Percentiles rank a stretch among this genome's conserved stretches.
These are phyloP conservation scores for Alaudala cheleensis DNA, from an alignment of 2,113 vertebrate genomes.

Conservation along the genomic window DNA sequence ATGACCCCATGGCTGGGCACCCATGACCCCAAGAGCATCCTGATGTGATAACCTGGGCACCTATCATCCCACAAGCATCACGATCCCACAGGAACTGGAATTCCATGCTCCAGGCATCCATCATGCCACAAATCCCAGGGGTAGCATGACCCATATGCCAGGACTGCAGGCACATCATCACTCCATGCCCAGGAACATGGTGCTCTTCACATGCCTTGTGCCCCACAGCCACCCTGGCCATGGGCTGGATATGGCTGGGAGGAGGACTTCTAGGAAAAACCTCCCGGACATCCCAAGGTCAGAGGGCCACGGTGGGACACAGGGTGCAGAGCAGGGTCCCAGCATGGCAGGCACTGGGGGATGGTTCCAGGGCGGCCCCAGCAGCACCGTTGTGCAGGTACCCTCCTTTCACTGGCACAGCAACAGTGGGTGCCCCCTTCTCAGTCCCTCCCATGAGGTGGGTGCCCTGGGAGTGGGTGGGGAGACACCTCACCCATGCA, in stretches of 20 bases:
- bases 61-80: neutral
- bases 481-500: neutral
- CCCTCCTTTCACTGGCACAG: neutral
- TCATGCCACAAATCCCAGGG: neutral
- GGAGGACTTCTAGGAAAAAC: neutral
- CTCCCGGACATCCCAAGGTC: neutral
- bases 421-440: neutral
- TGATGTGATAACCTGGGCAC: neutral
- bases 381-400: neutral
- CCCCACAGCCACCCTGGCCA: neutral
- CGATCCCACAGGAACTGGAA: neutral
- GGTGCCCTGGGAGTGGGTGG: fast-evolving
- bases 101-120: neutral
- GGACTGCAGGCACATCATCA: neutral
- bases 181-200: neutral
- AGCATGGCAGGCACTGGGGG: fast-evolving
- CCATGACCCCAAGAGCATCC: neutral
- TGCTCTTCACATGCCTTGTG: neutral
- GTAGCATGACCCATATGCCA: neutral
- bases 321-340: fast-evolving
- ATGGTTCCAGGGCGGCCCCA: neutral
- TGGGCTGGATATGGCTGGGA: neutral
- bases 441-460: fast-evolving
- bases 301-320: too few relatives aligned
- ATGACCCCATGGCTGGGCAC: neutral